Conservation (phyloP, 2,888 invertebrate genomes). For the Parascotia fuliginaria region DNA sequence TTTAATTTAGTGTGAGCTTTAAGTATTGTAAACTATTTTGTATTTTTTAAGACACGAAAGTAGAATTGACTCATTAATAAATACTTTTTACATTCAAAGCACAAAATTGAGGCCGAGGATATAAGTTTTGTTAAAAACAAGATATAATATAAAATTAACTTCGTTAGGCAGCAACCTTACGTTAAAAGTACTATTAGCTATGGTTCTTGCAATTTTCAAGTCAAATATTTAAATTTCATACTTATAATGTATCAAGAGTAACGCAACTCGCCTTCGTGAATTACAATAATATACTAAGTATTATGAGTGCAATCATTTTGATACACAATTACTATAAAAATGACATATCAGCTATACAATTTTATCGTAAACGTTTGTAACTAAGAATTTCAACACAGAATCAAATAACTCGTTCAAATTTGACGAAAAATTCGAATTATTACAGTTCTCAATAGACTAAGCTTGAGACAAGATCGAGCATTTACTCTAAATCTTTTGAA, state of each 20-base stretch:
- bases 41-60: neutral
- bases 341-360: too few species aligned
- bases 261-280: too few species aligned
- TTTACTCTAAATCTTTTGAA: constrained; percentile 45
- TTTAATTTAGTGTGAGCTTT: neutral
- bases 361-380: too few species aligned
- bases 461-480: constrained; percentile 43
- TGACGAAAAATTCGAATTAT: constrained; percentile 23
- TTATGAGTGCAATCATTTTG: too few species aligned
- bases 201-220: too few species aligned
- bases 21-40: too few species aligned
- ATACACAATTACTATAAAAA: too few species aligned
- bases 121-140: constrained; percentile 6
- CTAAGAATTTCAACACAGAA: too few species aligned
- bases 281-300: too few species aligned
- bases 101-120: constrained; percentile 2
- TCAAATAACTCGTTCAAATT: constrained; percentile 4
- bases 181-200: neutral
- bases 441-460: constrained; percentile 41
- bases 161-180: constrained; percentile 1
- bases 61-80: constrained; percentile 3
- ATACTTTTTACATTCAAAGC: constrained; percentile 4
- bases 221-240: too few species aligned
- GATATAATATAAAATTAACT: constrained; percentile 5
- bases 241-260: too few species aligned